Percentiles rank a stretch among this genome's conserved stretches.
Evolutionary conservation across 2,888 invertebrate species (phyloP).

Genomic region (Pristionchus arcanus): DNA sequence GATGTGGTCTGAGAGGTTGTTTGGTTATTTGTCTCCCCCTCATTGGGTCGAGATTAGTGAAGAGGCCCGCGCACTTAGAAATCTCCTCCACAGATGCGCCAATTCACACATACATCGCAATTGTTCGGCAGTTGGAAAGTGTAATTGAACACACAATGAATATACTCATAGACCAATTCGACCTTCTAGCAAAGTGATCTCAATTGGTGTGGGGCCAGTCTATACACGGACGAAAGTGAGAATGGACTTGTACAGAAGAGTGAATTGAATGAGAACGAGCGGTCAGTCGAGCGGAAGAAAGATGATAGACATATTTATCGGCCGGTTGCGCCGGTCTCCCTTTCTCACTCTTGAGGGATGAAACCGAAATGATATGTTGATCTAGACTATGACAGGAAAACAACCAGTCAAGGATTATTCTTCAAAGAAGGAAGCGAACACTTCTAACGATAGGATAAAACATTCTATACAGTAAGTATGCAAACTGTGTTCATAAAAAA

Average conservation of each 20-base stretch:
- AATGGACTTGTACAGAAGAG: conserved; percentile 41
- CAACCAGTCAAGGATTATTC: background rate
- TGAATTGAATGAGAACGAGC: conserved; percentile 36
- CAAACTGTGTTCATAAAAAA: background rate
- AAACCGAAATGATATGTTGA: background rate
- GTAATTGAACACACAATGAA: conserved; percentile 22
- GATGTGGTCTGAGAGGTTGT: conserved; percentile 1
- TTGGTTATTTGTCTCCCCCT: conserved; percentile 27
- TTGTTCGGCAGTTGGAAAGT: background rate
- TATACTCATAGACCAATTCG: background rate
- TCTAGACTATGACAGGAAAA: background rate
- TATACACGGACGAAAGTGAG: conserved; percentile 46
- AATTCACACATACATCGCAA: conserved; percentile 16
- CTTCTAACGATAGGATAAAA: background rate
- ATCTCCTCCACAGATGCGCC: conserved; percentile 5
- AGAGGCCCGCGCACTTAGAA: background rate
- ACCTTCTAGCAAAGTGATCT: conserved; percentile 23
- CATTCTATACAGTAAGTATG: background rate
- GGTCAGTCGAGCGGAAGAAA: conserved; percentile 18
- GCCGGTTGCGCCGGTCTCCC: conserved; percentile 3
- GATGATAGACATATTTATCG: conserved; percentile 51
- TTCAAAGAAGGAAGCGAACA: background rate
- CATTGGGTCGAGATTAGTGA: background rate
- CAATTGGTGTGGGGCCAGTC: background rate
- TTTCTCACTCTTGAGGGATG: background rate